Evolutionary conservation across 2,797 vertebrate genomes (phyloP).

Genomic region (Chaenodraco wilsoni): DNA sequence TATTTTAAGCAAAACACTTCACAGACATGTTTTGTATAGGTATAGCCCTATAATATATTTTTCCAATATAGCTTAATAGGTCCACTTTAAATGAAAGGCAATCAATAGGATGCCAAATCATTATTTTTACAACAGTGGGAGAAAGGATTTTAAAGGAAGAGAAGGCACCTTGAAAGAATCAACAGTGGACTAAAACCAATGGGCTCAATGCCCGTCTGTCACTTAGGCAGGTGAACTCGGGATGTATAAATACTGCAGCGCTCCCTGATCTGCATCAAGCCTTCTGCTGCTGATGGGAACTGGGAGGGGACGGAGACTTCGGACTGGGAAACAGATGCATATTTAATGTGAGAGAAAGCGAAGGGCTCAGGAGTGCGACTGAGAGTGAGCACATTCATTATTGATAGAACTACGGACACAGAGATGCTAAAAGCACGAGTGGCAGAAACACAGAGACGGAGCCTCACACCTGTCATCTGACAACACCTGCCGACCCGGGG

Average conservation of each 20-base stretch:
- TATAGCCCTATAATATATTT: no score
- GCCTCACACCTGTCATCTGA: conserved; percentile 60
- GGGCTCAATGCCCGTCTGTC: neutral
- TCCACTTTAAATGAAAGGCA: neutral
- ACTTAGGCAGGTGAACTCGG: conserved; percentile 26
- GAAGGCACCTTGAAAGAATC: neutral
- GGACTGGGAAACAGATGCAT: conserved; percentile 76
- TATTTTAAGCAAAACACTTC: no score
- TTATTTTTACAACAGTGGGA: neutral
- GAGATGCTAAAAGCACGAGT: conserved; percentile 69
- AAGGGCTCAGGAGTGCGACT: conserved; percentile 59
- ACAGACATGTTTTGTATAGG: no score
- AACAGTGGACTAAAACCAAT: conserved; percentile 7
- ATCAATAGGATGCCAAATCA: neutral
- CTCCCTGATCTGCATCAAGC: conserved; percentile 25
- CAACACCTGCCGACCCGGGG: conserved; percentile 44
- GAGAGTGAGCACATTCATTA: conserved; percentile 77
- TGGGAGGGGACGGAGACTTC: conserved; percentile 62
- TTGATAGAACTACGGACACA: conserved; percentile 74
- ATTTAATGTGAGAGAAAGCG: conserved; percentile 78
- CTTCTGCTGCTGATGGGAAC: conserved; percentile 54
- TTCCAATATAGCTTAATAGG: no score
- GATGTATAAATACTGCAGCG: conserved; percentile 7
- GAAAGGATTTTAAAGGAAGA: neutral
- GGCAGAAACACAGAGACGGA: conserved; percentile 38